Evolutionary conservation across 2,888 invertebrate genomes (phyloP).

Genomic region (Entomobrya proxima): DNA sequence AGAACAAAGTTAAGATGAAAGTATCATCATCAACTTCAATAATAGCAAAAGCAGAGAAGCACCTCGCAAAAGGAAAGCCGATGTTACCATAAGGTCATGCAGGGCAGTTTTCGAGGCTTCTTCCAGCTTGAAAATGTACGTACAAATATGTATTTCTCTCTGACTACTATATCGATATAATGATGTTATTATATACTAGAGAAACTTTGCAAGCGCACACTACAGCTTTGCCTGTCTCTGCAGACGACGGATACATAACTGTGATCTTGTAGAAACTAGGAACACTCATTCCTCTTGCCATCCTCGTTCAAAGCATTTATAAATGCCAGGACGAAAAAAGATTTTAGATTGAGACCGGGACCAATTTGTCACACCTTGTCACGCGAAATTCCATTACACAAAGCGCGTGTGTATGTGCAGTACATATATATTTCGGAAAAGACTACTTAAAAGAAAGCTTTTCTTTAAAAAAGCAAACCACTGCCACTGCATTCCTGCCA

Average conservation of each 20-base stretch:
- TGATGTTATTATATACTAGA: too few species aligned
- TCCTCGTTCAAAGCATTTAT: slow-evolving; percentile 67
- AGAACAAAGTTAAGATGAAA: slow-evolving; percentile 23
- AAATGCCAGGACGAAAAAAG: slow-evolving; percentile 67
- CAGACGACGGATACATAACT: neutral
- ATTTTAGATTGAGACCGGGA: slow-evolving; percentile 66
- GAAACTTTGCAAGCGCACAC: too few species aligned
- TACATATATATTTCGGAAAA: neutral
- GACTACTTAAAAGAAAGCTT: neutral
- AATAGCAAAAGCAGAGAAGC: neutral
- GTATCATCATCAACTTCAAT: slow-evolving; percentile 46
- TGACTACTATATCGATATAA: too few species aligned
- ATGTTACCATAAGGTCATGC: neutral
- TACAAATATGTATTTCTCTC: too few species aligned
- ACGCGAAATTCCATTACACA: slow-evolving; percentile 70
- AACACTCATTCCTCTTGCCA: slow-evolving; percentile 47
- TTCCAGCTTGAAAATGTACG: too few species aligned
- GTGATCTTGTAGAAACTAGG: slow-evolving; percentile 12
- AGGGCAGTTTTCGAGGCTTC: neutral
- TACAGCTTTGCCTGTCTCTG: too few species aligned
- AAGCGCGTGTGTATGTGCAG: neutral
- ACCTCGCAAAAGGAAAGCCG: neutral
- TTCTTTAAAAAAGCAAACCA: too few species aligned
- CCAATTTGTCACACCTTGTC: slow-evolving; percentile 72
- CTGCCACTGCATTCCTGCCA: neutral